phyloP scores from a whole-genome alignment of 2,888 invertebrate genomes.

The Leptinotarsa juncta region DNA sequence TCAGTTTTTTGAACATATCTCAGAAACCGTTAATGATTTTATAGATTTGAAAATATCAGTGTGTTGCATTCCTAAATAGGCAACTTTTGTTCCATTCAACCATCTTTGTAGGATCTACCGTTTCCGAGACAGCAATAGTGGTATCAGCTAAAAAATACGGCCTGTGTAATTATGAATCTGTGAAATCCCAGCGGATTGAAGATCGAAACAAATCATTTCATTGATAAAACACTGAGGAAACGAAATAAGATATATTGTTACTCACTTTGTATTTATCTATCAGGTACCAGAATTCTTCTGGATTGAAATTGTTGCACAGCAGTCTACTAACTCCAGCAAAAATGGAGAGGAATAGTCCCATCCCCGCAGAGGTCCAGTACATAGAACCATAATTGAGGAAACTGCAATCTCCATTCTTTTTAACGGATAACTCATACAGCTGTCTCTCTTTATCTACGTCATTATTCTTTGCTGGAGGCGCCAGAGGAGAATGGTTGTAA shows the following conservation, averaged over 20 bases:
- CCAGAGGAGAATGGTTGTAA: slow-evolving; percentile 34
- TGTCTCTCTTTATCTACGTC: slow-evolving; percentile 36
- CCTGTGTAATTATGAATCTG: too few species aligned
- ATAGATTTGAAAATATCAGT: too few species aligned
- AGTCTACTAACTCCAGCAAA: slow-evolving; percentile 51
- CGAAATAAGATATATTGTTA: not conserved
- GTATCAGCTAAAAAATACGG: too few species aligned
- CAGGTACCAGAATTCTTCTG: slow-evolving; percentile 50
- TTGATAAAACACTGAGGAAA: too few species aligned
- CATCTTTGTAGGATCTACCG: too few species aligned
- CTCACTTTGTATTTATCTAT: slow-evolving; percentile 54
- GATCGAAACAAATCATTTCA: too few species aligned
- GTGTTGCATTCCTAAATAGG: too few species aligned
- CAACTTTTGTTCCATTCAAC: too few species aligned
- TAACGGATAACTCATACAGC: slow-evolving; percentile 33
- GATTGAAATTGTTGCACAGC: slow-evolving; percentile 46
- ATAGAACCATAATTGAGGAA: slow-evolving; percentile 46
- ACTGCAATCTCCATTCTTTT: slow-evolving; percentile 25
- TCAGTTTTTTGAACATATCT: too few species aligned
- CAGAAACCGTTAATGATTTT: too few species aligned
- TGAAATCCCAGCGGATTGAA: too few species aligned
- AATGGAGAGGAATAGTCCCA: slow-evolving; percentile 47
- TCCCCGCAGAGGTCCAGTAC: slow-evolving; percentile 56
- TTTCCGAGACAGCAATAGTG: too few species aligned
- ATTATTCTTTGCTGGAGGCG: slow-evolving; percentile 29